Percentiles rank a stretch among this genome's conserved stretches.
Conservation (phyloP, 2,888 invertebrate genomes). For the Stegana nigrithorax region DNA sequence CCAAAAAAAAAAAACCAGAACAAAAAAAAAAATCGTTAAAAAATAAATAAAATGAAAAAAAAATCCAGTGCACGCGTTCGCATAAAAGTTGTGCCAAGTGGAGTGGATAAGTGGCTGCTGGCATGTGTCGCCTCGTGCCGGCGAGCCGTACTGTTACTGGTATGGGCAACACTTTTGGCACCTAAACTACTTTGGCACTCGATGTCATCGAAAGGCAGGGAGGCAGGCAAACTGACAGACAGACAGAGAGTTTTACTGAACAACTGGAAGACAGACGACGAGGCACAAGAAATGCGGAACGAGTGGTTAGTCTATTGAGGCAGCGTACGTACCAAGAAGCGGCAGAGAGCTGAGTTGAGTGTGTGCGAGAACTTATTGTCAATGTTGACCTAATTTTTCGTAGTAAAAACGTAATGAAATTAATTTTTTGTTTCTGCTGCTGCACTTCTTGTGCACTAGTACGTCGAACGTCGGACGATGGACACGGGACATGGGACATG, state of each 20-base stretch:
- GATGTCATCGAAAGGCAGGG: too few relatives aligned
- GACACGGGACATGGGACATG: neutral
- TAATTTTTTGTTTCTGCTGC: constrained; percentile 41
- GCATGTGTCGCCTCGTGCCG: constrained; percentile 12
- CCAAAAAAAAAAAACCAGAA: too few relatives aligned
- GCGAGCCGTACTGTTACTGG: too few relatives aligned
- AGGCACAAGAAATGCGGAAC: too few relatives aligned
- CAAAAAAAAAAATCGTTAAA: too few relatives aligned
- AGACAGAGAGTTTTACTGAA: neutral
- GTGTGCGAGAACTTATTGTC: constrained; percentile 41
- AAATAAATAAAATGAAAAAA: too few relatives aligned
- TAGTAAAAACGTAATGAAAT: constrained; percentile 57
- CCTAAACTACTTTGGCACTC: too few relatives aligned
- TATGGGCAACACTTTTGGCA: too few relatives aligned
- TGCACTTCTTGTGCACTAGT: constrained; percentile 1
- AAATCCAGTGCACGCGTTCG: too few relatives aligned
- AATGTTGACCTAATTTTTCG: constrained; percentile 55
- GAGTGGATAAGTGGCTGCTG: constrained; percentile 16
- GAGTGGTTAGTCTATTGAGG: neutral
- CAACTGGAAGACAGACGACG: neutral
- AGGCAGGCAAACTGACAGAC: neutral
- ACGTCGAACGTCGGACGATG: constrained; percentile 37
- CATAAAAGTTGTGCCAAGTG: constrained; percentile 17
- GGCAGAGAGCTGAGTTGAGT: too few relatives aligned
- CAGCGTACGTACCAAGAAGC: too few relatives aligned